phyloP scores from a whole-genome alignment of 2,797 vertebrate species.

The Lycodopsis pacificus region DNA sequence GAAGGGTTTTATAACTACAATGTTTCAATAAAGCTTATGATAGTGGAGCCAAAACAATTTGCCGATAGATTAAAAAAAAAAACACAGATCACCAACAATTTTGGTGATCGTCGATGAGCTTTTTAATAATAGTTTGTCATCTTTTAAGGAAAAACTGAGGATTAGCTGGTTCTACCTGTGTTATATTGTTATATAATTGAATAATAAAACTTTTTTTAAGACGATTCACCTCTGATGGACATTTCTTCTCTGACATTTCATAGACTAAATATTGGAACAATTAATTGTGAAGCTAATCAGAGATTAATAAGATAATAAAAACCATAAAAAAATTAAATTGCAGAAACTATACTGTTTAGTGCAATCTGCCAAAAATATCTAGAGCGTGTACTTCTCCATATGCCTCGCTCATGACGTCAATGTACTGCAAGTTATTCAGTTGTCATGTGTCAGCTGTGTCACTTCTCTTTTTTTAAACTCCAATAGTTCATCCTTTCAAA shows the following conservation, averaged over 20 bases:
- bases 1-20: background rate
- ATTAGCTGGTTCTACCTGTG: background rate
- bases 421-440: background rate
- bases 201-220: background rate
- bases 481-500: background rate
- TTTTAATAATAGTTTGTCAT: background rate
- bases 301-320: background rate
- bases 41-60: background rate
- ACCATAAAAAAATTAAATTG: no score
- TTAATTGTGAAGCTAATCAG: background rate
- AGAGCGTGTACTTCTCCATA: background rate
- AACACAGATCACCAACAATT: background rate
- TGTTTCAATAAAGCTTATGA: background rate
- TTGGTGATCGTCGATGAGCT: background rate
- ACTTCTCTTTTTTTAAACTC: constrained; percentile 1
- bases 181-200: background rate
- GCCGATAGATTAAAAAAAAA: background rate
- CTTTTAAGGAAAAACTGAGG: background rate
- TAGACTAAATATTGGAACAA: background rate
- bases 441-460: background rate
- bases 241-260: background rate
- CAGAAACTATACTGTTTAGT: background rate
- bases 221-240: background rate
- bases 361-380: background rate
- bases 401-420: background rate